Percentiles rank a stretch among this genome's conserved stretches.
These are phyloP conservation scores for Ceryle rudis DNA, from an alignment of 2,797 vertebrate species.

Conservation along the genomic window DNA sequence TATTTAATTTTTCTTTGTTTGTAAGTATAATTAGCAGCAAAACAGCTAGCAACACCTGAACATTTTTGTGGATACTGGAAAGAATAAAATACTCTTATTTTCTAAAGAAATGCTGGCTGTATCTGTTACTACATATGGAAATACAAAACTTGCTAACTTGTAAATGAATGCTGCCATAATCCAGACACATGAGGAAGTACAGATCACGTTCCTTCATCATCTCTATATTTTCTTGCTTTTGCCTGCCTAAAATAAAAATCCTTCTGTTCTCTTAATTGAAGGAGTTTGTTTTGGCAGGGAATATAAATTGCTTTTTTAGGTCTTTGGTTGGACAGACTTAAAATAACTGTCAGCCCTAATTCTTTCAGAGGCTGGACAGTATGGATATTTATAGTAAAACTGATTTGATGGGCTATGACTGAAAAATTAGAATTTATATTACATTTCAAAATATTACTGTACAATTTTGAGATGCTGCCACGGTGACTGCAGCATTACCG, in stretches of 20 bases:
- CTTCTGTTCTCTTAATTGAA: not conserved
- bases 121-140: slow-evolving; percentile 14
- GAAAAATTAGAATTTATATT: slow-evolving; percentile 62
- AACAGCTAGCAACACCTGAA: not conserved
- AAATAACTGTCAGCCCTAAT: slow-evolving; percentile 35
- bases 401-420: slow-evolving; percentile 46
- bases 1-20: not conserved
- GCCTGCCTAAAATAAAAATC: not conserved
- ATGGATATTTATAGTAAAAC: slow-evolving; percentile 56
- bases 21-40: not conserved
- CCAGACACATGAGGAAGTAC: not conserved
- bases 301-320: slow-evolving; percentile 2
- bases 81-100: not conserved
- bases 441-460: slow-evolving; percentile 62
- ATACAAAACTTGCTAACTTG: not conserved
- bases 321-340: slow-evolving; percentile 36
- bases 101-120: not conserved
- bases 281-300: slow-evolving; percentile 9
- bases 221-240: not conserved
- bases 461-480: slow-evolving; percentile 48
- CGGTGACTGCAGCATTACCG: slow-evolving; percentile 26
- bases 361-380: not conserved
- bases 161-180: not conserved
- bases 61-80: not conserved
- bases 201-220: not conserved